Evolutionary conservation across 2,888 invertebrate genomes (phyloP).

Genomic region (Caenorhabditis sp.): DNA sequence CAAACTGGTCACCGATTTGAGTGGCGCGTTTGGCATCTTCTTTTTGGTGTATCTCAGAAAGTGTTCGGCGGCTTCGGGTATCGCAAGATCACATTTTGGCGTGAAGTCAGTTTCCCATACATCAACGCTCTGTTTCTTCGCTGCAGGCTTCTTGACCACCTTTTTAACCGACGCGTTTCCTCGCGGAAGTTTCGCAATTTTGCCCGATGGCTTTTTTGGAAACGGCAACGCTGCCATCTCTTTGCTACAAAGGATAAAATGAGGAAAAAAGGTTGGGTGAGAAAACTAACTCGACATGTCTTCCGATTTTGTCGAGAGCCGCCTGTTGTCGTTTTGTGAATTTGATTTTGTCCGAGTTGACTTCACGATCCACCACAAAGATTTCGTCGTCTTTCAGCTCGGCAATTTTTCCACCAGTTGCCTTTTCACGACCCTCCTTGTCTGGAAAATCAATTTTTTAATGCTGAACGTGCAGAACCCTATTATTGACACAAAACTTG

Average conservation of each 20-base stretch:
- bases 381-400: slow-evolving; percentile 45
- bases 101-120: slow-evolving; percentile 44
- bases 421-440: slow-evolving; percentile 17
- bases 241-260: background rate
- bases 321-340: slow-evolving; percentile 44
- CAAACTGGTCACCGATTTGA: slow-evolving; percentile 36
- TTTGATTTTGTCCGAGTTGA: slow-evolving; percentile 10
- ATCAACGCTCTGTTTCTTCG: slow-evolving; percentile 26
- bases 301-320: slow-evolving; percentile 44
- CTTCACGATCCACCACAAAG: slow-evolving; percentile 30
- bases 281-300: slow-evolving; percentile 6
- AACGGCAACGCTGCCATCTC: slow-evolving; percentile 4
- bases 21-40: slow-evolving; percentile 35
- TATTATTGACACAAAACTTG: too few relatives aligned
- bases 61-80: slow-evolving; percentile 35
- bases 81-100: slow-evolving; percentile 25
- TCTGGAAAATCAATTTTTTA: too few relatives aligned
- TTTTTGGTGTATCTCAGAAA: slow-evolving; percentile 38
- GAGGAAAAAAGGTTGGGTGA: background rate
- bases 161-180: slow-evolving; percentile 27
- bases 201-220: slow-evolving; percentile 16
- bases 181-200: slow-evolving; percentile 26
- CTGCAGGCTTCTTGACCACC: background rate
- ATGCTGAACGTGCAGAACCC: too few relatives aligned
- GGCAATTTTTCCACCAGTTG: slow-evolving; percentile 28